These are phyloP conservation scores for Plagiodera versicolora DNA, from an alignment of 2,888 invertebrate genomes.

Conservation along the genomic window DNA sequence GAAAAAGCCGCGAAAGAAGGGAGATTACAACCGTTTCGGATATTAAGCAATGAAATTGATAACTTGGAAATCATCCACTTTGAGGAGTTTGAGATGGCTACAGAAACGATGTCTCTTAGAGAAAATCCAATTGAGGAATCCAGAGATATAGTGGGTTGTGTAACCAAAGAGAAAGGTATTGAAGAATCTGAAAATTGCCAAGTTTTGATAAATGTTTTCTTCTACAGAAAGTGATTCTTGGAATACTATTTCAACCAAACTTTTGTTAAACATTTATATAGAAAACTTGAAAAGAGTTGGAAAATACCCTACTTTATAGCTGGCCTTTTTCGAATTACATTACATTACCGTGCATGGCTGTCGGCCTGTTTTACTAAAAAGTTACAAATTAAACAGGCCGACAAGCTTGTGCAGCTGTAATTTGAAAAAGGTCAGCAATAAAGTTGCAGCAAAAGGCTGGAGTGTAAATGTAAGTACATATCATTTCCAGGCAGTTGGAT, in stretches of 20 bases:
- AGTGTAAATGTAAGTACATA: slow-evolving; percentile 4
- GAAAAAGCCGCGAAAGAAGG: neutral
- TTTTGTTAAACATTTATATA: neutral
- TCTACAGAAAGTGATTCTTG: slow-evolving; percentile 1
- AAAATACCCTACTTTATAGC: neutral
- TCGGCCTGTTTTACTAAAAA: too few relatives aligned
- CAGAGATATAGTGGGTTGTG: neutral
- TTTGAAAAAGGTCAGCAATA: slow-evolving; percentile 7
- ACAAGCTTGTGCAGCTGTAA: too few relatives aligned
- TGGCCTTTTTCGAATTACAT: too few relatives aligned
- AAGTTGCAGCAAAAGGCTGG: slow-evolving; percentile 3
- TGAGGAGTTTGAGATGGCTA: neutral
- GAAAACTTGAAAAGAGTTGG: neutral
- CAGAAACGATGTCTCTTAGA: slow-evolving; percentile 1
- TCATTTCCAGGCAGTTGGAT: slow-evolving; percentile 9
- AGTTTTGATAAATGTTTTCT: neutral
- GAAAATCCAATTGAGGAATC: neutral
- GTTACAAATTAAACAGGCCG: too few relatives aligned
- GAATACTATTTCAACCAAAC: slow-evolving; percentile 1
- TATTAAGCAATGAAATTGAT: neutral
- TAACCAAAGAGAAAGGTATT: neutral
- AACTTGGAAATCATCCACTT: slow-evolving; percentile 5
- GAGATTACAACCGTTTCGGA: neutral
- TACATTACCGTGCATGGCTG: too few relatives aligned
- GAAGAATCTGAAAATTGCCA: neutral